Base-by-base conservation (phyloP, 2,888 invertebrate species). In the Eupithecia subfuscata region DNA sequence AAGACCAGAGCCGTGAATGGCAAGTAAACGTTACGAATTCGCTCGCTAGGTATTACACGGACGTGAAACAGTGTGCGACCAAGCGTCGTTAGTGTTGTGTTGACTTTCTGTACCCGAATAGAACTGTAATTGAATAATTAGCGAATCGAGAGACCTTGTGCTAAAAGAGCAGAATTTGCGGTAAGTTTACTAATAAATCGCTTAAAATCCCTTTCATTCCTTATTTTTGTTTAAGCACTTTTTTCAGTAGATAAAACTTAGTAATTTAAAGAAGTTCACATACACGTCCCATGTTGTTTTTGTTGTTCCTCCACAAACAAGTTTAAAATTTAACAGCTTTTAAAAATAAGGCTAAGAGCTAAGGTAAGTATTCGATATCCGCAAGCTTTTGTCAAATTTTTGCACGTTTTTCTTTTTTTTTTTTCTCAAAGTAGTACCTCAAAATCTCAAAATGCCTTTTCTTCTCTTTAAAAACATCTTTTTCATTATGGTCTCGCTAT, bases 1-100 rank as follows among this genome's bases (percentile, higher is more conserved):
- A 86, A 88, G 89, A 88, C 87, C 86, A 86, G 84, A 83, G 86
- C 85, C 89, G 88, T 91, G 90, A 91, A 91, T 92, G 90, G 85
- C 86, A 83, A 82, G 85, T 85, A 85, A 68, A 82, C 77, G 82
- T 82, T 80, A 77, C 82, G 80, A 82, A 79, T 81, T 82, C 83
- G 82, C 82, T 81, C 81, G 82, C 52, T 56, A 56, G 18, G 74
- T 75, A 73, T 64, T 71, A 73, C 78, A 76, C 75, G 78, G 68
- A 68, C 73, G 60, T 69, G 48, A 72, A 79, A 77, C 74, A 78
- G 81, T 83, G 74, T 56, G 67, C 56, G 81, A 79, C 77, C 76
- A 73, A 82, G 80, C 82, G 82, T 82, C 82, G 81, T 81, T 79
- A 84, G 91, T 92, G 92, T 84, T 86, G 91, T 92, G 90, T 89